Evolutionary conservation across 2,888 invertebrate genomes (phyloP), one percentile per base, ranked within the genome.

Genomic region (Acanthoscelides obtectus): DNA sequence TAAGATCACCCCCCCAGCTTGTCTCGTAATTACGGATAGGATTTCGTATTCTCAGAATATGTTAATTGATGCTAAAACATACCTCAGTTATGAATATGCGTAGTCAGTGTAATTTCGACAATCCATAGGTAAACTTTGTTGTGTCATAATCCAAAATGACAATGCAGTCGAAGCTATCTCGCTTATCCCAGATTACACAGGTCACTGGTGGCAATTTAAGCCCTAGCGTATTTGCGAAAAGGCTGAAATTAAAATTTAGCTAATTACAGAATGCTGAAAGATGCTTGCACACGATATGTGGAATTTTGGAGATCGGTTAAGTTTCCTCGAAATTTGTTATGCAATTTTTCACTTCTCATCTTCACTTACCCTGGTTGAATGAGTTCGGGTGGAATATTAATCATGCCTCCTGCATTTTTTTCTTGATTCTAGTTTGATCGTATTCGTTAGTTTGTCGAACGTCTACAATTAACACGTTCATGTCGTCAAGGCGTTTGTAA

Each of bases 91-190:
- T 82, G 75, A 89, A 89, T 64, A 87, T 87, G 80, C 87, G 88
- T 63, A 91, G 84, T 20, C 88, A 85, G 73, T 88, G 86, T 69
- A 90, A 80, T 21, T 87, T 87, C 74, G 87, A 87, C 19, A 87
- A 87, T 0, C 87, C 86, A 68, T 88, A 88, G 79, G 87, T 87
- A 25, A 89, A 87, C 2, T 87, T 87, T 73, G 89, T 89, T 75
- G 87, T 82, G 71, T 82, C 88, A 92, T 93, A 93, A 84, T 96
- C 95, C 79, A 94, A 84, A 73, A 96, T 85, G 22, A 95, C 88
- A 63, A 95, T 90, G 22, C 90, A 87, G 76, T 94, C 92, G 81
- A 91, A 91, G 69, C 85, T 82, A 8, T 89, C 89, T 17, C 94
- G 87, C 76, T 89, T 88, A 0, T 89, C 86, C 93, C 93, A 94